Percentiles rank a stretch among this genome's conserved stretches.
These are phyloP conservation scores for Ectropis crepuscularia DNA, from an alignment of 2,888 invertebrate genomes.

Conservation along the genomic window DNA sequence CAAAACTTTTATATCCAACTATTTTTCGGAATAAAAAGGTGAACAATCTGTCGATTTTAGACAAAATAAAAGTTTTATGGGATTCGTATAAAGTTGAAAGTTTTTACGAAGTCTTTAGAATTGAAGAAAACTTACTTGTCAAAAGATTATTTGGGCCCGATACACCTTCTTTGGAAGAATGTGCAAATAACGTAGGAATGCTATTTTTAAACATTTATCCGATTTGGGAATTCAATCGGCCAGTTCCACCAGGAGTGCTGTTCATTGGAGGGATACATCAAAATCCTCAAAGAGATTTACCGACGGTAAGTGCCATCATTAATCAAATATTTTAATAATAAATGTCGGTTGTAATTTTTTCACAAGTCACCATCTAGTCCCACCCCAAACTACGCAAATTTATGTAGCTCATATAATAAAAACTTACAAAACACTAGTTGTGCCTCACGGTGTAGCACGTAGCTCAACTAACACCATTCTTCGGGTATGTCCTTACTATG, in stretches of 20 bases:
- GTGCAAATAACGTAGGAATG: conserved; percentile 58
- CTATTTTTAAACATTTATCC: conserved; percentile 70
- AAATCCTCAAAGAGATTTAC: conserved; percentile 58
- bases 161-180: conserved; percentile 44
- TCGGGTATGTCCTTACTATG: too few relatives aligned
- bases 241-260: conserved; percentile 66
- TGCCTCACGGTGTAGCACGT: too few relatives aligned
- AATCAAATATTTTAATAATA: too few relatives aligned
- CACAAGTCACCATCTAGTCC: too few relatives aligned
- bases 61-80: conserved; percentile 41
- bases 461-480: too few relatives aligned
- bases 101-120: not conserved
- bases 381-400: too few relatives aligned
- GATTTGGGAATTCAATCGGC: conserved; percentile 58
- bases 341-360: too few relatives aligned
- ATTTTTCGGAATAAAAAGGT: conserved; percentile 16
- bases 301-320: conserved; percentile 45
- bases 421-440: too few relatives aligned
- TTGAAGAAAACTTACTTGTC: conserved; percentile 34
- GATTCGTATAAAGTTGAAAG: conserved; percentile 2
- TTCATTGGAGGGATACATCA: conserved; percentile 70
- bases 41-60: conserved; percentile 26
- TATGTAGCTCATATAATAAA: too few relatives aligned
- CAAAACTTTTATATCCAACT: conserved; percentile 41
- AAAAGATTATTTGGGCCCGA: conserved; percentile 47